Percentiles rank a stretch among this genome's conserved stretches.
Conservation (phyloP, 2,888 invertebrate genomes). For the Linnaemya vulpina region DNA sequence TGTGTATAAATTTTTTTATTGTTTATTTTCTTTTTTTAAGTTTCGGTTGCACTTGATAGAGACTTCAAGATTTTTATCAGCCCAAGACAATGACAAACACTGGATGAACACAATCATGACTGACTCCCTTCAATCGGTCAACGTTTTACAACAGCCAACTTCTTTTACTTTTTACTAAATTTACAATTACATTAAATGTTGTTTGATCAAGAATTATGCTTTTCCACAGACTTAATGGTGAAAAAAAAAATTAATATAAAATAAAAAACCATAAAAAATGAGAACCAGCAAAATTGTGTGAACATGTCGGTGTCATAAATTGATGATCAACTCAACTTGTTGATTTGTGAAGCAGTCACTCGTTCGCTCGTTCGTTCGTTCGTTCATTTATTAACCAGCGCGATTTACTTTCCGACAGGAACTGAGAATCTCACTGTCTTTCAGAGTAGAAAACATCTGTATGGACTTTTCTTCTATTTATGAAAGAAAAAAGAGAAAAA, state of each 20-base stretch:
- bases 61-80: slow-evolving; percentile 71
- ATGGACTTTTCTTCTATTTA: slow-evolving; percentile 19
- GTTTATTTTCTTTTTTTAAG: slow-evolving; percentile 1
- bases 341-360: neutral
- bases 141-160: slow-evolving; percentile 20
- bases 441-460: neutral
- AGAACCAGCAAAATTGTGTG: slow-evolving; percentile 36
- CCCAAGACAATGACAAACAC: slow-evolving; percentile 62
- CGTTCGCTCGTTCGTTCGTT: neutral
- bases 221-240: neutral
- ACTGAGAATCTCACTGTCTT: slow-evolving; percentile 4
- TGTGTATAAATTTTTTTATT: neutral
- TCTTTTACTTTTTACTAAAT: slow-evolving; percentile 15
- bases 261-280: slow-evolving; percentile 7
- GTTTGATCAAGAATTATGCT: slow-evolving; percentile 52
- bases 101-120: slow-evolving; percentile 50
- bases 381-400: neutral
- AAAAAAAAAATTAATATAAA: neutral
- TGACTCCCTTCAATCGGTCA: slow-evolving; percentile 49
- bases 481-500: neutral
- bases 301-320: slow-evolving; percentile 65
- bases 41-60: slow-evolving; percentile 66
- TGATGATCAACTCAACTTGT: slow-evolving; percentile 51
- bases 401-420: neutral
- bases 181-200: slow-evolving; percentile 8